Conservation (phyloP, 2,797 vertebrate genomes). For the Myoxocephalus aenaeus region DNA sequence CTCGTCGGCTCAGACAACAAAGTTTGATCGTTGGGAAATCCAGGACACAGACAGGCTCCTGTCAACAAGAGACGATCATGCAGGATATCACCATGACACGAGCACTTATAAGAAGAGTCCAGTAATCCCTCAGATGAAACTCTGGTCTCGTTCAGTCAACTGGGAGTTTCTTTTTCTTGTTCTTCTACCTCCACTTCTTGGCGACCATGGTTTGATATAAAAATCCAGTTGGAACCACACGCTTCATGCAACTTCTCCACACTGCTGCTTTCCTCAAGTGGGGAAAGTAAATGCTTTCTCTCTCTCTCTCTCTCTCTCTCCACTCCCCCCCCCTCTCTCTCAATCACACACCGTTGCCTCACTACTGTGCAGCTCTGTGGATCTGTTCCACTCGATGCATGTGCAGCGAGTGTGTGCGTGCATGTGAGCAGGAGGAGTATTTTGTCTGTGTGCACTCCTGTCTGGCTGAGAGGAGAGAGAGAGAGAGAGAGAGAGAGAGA, state of each 20-base stretch:
- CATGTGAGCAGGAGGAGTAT: slow-evolving; percentile 47
- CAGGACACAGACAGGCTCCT: slow-evolving; percentile 54
- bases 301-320: slow-evolving; percentile 24
- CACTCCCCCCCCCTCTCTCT: slow-evolving; percentile 38
- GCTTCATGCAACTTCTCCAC: slow-evolving; percentile 62
- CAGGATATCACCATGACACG: slow-evolving; percentile 64
- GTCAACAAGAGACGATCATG: slow-evolving; percentile 64
- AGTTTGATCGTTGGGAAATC: slow-evolving; percentile 65
- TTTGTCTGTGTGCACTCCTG: slow-evolving; percentile 60
- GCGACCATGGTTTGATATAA: slow-evolving; percentile 68
- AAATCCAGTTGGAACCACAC: slow-evolving; percentile 51
- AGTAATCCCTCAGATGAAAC: slow-evolving; percentile 64
- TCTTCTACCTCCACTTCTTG: slow-evolving; percentile 58
- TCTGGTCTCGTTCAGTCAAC: slow-evolving; percentile 36
- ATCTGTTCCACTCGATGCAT: slow-evolving; percentile 70
- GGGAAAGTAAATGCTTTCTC: slow-evolving; percentile 47
- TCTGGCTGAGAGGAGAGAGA: slow-evolving; percentile 64
- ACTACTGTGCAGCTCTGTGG: slow-evolving; percentile 61
- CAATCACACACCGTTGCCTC: slow-evolving; percentile 61
- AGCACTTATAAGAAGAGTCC: slow-evolving; percentile 50
- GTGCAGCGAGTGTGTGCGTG: slow-evolving; percentile 59
- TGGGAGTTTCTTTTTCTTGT: slow-evolving; percentile 8
- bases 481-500: slow-evolving; percentile 19
- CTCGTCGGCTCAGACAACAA: slow-evolving; percentile 51
- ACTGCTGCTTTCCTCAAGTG: slow-evolving; percentile 59